These are phyloP conservation scores for Chelon labrosus DNA, from an alignment of 2,797 vertebrate genomes.

Conservation along the genomic window DNA sequence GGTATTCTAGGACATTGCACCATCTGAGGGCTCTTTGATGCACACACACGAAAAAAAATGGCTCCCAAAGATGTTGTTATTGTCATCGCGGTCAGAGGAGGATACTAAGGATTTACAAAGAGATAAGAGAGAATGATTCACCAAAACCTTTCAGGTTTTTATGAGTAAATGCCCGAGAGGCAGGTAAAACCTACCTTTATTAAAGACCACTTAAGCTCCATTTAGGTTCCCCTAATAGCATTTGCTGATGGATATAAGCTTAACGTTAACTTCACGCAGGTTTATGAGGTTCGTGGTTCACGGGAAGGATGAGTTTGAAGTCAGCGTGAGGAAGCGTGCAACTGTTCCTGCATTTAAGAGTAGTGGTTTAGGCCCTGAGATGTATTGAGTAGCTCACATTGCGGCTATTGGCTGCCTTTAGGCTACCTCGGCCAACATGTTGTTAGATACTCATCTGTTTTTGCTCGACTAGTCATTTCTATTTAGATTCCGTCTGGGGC, in stretches of 20 bases:
- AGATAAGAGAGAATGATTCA: slow-evolving; percentile 51
- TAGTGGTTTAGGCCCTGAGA: slow-evolving; percentile 1
- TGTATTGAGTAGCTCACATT: not conserved
- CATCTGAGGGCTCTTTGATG: slow-evolving; percentile 25
- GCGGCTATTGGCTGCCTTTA: not conserved
- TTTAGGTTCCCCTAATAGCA: slow-evolving; percentile 67
- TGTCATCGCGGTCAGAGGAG: slow-evolving; percentile 58
- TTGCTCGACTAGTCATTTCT: not conserved
- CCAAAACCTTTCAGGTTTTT: slow-evolving; percentile 69
- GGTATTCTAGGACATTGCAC: slow-evolving; percentile 14
- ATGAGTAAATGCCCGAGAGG: slow-evolving; percentile 67
- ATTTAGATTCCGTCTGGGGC: slow-evolving; percentile 3
- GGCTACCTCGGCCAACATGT: not conserved
- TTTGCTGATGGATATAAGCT: slow-evolving; percentile 56
- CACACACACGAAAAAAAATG: not conserved
- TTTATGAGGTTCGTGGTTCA: slow-evolving; percentile 55
- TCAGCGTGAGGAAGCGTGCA: not conserved
- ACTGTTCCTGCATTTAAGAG: slow-evolving; percentile 7
- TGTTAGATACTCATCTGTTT: slow-evolving; percentile 20
- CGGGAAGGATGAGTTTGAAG: slow-evolving; percentile 14
- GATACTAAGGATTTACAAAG: slow-evolving; percentile 62
- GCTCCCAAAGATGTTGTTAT: slow-evolving; percentile 20
- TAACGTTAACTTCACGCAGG: slow-evolving; percentile 46
- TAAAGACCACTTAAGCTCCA: slow-evolving; percentile 75
- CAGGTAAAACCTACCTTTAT: slow-evolving; percentile 74